Evolutionary conservation across 2,888 invertebrate species (phyloP), one percentile per base, ranked within the genome.

Genomic region (Spatulosminthurus flaviceps): DNA sequence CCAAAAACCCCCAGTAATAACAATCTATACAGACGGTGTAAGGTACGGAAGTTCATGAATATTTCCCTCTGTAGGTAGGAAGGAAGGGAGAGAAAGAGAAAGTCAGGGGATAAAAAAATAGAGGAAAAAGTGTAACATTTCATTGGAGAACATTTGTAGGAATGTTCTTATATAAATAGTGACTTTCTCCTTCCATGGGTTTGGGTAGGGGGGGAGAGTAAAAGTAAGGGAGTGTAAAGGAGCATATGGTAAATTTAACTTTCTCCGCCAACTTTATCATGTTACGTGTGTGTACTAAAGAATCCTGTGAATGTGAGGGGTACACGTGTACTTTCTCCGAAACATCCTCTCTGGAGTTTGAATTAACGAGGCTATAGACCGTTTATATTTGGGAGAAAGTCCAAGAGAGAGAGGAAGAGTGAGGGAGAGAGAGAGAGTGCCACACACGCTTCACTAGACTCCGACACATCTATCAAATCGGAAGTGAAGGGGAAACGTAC

Each of bases 391-490:
- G 22, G 28, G 51, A 72, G 41, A 13, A 61, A 71, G 41, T 43
- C 7, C 19, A 42, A 51, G 24, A 67, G 29, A 70, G 67, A 78
- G 61, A 29, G 24, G 67, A 22, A 70, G 67, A 78, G 61, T 26
- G 76, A 42, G 51, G 73, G 74, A 43, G 28, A 76, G 66, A 67
- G 71, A 43, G 64, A 74, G 66, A 78, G 67, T 24, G 19, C 21
- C 70, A 19, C n/a, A n/a, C 21, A 29, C 41, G 29, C 29, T 72
- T 24, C 43, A 72, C 43, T 73, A 28, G 73, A 73, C 60, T 67
- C 42, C 69, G n/a, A 67, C 77, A 77, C 77, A 77, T 77, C 41
- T 77, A 77, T 75, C 77, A 77, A 77, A 77, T 77, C 77, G 77
- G 77, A 77, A 77, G 77, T 77, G 29, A 29, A 41, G 67, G 69